Conservation (phyloP, 2,888 invertebrate species). For the Scaeva pyrastri region DNA sequence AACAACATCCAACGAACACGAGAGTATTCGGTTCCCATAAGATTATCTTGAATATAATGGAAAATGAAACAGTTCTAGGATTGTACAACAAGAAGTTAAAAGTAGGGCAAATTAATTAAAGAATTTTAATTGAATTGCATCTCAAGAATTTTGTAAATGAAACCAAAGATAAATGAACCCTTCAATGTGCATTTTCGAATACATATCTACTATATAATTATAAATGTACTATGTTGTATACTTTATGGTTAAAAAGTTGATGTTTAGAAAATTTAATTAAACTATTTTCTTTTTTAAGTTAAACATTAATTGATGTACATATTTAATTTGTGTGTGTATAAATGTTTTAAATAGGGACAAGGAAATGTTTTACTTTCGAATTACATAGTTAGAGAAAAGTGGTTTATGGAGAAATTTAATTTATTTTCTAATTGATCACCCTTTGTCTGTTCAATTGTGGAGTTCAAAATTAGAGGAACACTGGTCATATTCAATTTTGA, state of each 20-base stretch:
- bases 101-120: slow-evolving; percentile 67
- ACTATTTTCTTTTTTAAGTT: too few relatives aligned
- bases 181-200: not conserved
- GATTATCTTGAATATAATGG: slow-evolving; percentile 44
- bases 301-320: not conserved
- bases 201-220: too few relatives aligned
- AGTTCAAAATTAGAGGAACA: too few relatives aligned
- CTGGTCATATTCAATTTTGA: too few relatives aligned
- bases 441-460: too few relatives aligned
- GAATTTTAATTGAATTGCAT: slow-evolving; percentile 70
- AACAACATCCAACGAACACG: slow-evolving; percentile 16
- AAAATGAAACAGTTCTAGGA: not conserved
- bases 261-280: not conserved
- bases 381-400: too few relatives aligned
- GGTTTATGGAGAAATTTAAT: too few relatives aligned
- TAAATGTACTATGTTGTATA: not conserved
- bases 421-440: too few relatives aligned
- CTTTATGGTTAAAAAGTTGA: not conserved
- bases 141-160: slow-evolving; percentile 40
- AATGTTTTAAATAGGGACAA: too few relatives aligned
- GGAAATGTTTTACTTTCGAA: too few relatives aligned
- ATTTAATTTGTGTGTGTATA: too few relatives aligned
- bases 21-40: slow-evolving; percentile 8
- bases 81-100: slow-evolving; percentile 1
- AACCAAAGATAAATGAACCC: slow-evolving; percentile 31